Base-by-base conservation (phyloP, 2,113 vertebrate genomes). In the Oceanites oceanicus region DNA sequence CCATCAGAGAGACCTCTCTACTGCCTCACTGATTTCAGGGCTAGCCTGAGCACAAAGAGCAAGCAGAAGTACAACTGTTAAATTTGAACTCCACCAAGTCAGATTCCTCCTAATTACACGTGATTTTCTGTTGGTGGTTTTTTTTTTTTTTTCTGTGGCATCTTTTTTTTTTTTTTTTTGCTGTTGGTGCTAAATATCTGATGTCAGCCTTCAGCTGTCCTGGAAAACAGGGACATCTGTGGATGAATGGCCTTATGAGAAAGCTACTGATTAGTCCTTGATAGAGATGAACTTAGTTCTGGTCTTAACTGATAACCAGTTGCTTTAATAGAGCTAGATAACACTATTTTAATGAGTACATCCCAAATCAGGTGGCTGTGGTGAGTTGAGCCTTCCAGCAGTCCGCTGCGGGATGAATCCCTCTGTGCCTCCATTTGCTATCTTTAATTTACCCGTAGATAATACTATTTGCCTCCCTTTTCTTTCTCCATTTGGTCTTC, bases 381-480 rank as follows among this genome's bases (percentile, higher is more conserved):
- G 40, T 27, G 47, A 52, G 9, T 4, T 61, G 76, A 58, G 36
- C 45, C 30, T 42, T 26, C 32, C 40, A 50, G 32, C 15, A n/a
- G 12, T 10, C 14, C 0, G 1, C 34, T 30, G 58, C 1, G 1
- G 47, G 15, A 8, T 19, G 47, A 49, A 67, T n/a, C 50, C 66
- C 70, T 23, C 71, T 23, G 19, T 44, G 34, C 79, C 72, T 49
- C 58, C 50, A 2, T 30, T 40, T 77, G 27, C 49, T 20, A 1
- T 34, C 40, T 76, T 53, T 20, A 9, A 3, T 56, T 78, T 38
- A 10, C 32, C n/a, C 5, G 0, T 3, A 12, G 8, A 30, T 40
- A 36, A 49, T 10, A 5, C 16, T n/a, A 1, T 19, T 42, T 68
- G 29, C 42, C 44, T 68, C n/a, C 23, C 12, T 74, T 71, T 74